Conservation (phyloP, 2,113 vertebrate genomes). For the Emydocephalus ijimae region DNA sequence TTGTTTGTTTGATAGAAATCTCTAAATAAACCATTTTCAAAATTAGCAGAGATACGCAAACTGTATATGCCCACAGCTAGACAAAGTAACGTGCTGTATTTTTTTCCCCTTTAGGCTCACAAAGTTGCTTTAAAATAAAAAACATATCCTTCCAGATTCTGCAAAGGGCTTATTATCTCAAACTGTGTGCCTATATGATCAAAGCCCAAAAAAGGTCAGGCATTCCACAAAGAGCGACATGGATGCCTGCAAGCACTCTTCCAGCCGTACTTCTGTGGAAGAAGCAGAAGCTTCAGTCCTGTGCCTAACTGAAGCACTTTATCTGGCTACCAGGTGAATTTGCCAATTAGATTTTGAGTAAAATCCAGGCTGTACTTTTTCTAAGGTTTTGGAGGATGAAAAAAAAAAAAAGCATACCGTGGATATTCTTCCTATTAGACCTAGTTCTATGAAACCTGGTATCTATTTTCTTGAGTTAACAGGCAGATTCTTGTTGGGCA, state of each 20-base stretch:
- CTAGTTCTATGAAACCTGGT: background rate
- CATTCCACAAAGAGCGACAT: constrained; percentile 61
- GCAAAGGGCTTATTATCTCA: constrained; percentile 63
- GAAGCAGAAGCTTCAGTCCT: constrained; percentile 18
- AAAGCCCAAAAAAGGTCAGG: constrained; percentile 71
- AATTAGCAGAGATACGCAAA: background rate
- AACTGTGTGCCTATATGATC: constrained; percentile 63
- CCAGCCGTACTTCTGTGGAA: constrained; percentile 46
- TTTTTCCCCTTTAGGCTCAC: constrained; percentile 28
- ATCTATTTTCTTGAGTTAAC: background rate
- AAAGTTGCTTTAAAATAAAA: constrained; percentile 46
- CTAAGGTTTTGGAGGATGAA: background rate
- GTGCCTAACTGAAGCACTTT: constrained; percentile 37
- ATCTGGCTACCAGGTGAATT: constrained; percentile 42
- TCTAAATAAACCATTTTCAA: background rate
- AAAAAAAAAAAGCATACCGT: background rate
- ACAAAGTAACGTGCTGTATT: constrained; percentile 45
- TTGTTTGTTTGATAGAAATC: background rate
- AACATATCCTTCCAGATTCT: constrained; percentile 63
- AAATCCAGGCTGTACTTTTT: constrained; percentile 16
- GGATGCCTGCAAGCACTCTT: constrained; percentile 48
- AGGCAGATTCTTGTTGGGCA: too few species aligned
- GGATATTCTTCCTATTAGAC: background rate
- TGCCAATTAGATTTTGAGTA: constrained; percentile 51
- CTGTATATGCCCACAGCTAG: background rate